A percentile compares a stretch with the other conserved stretches of the same genome.
phyloP scores from a whole-genome alignment of 2,888 invertebrate genomes.

The Isotomurus palustris region DNA sequence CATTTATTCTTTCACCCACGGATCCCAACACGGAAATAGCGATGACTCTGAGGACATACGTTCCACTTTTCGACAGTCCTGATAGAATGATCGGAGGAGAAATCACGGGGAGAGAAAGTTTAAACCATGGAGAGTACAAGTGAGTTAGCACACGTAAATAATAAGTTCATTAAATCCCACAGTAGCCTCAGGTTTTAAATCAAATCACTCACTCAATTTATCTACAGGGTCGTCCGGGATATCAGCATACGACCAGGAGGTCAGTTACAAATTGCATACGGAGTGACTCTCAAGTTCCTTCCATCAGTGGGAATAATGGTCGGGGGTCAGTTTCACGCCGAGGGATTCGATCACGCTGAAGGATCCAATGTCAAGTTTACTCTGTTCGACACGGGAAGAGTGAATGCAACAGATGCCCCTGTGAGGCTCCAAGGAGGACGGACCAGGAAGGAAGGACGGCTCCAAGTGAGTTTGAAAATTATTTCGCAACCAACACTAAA shows the following conservation, averaged over 20 bases:
- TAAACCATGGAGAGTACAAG: conserved; percentile 72
- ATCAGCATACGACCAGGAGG: conserved; percentile 93
- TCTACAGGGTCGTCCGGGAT: conserved; percentile 72
- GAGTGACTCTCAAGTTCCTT: conserved; percentile 81
- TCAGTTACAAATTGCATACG: conserved; percentile 77
- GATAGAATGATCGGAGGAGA: conserved; percentile 80
- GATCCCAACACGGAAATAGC: conserved; percentile 82
- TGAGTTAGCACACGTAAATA: conserved; percentile 15
- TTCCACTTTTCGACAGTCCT: conserved; percentile 69
- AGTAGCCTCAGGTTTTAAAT: not conserved
- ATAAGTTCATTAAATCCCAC: not conserved
- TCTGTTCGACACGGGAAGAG: conserved; percentile 47
- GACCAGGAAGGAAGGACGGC: conserved; percentile 75
- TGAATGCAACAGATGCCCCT: conserved; percentile 61
- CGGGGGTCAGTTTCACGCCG: conserved; percentile 80
- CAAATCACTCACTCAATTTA: not conserved
- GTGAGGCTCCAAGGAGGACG: conserved; percentile 77
- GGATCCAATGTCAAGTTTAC: conserved; percentile 45
- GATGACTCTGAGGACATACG: conserved; percentile 68
- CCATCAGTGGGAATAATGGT: conserved; percentile 95
- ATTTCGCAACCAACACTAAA: too few relatives aligned
- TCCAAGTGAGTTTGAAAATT: conserved; percentile 63
- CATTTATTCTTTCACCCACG: conserved; percentile 82
- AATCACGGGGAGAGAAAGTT: conserved; percentile 81
- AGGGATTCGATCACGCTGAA: conserved; percentile 44